Percentiles rank a stretch among this genome's conserved stretches.
Evolutionary conservation across 1,140 invertebrate genomes (phyloP).

Genomic region (Augochlora pura): DNA sequence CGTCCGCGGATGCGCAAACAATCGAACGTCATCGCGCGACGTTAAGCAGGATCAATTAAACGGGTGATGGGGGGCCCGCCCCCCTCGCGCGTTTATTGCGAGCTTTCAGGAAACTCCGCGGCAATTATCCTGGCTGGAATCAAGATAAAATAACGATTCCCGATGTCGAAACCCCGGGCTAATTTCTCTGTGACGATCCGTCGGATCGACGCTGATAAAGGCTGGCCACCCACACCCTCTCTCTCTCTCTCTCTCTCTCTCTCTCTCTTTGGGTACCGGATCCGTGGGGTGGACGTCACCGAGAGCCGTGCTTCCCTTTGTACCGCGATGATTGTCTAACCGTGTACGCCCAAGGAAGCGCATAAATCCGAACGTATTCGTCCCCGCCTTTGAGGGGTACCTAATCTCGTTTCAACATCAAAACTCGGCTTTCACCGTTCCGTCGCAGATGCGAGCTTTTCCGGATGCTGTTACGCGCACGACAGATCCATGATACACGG

Average conservation of each 20-base stretch:
- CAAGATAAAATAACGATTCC: conserved; percentile 35
- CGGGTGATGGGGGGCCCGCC: too few species aligned
- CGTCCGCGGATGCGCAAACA: neutral
- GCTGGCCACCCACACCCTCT: conserved; percentile 29
- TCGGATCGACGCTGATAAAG: conserved; percentile 40
- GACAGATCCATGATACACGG: too few species aligned
- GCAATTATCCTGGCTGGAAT: conserved; percentile 37
- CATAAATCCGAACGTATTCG: conserved; percentile 49
- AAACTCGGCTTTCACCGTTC: conserved; percentile 35
- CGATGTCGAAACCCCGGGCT: conserved; percentile 19
- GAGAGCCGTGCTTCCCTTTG: neutral
- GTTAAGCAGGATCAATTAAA: neutral
- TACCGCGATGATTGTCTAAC: conserved; percentile 52
- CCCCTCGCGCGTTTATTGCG: conserved; percentile 29
- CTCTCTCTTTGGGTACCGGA: too few species aligned
- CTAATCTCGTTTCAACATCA: conserved; percentile 66
- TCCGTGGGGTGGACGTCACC: conserved; percentile 16
- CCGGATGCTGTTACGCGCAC: conserved; percentile 17
- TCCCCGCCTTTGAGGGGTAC: conserved; percentile 46
- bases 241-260: too few species aligned
- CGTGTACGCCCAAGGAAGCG: conserved; percentile 34
- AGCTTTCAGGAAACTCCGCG: conserved; percentile 46
- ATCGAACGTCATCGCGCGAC: neutral
- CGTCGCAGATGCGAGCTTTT: conserved; percentile 50
- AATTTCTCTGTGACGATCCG: conserved; percentile 47